phyloP scores from a whole-genome alignment of 1,140 invertebrate genomes.

The Meloidogyne hapla region DNA sequence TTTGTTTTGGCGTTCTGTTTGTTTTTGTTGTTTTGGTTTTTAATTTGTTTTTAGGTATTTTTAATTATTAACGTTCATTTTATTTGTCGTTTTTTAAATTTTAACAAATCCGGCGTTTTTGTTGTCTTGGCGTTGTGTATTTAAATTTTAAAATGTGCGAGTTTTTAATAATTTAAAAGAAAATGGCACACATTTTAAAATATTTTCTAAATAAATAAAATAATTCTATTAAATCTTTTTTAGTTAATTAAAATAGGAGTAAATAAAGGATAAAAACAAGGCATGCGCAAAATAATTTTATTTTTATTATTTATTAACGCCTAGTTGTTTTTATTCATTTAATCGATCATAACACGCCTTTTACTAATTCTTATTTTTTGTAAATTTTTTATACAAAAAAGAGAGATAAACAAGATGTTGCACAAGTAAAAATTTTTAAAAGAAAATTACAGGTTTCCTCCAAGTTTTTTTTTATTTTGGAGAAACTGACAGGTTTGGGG shows the following conservation, averaged over 20 bases:
- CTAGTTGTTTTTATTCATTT: neutral
- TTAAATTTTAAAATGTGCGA: too few species aligned
- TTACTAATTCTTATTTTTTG: neutral
- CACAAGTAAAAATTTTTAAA: neutral
- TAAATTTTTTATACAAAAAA: neutral
- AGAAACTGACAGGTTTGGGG: neutral
- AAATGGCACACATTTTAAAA: neutral
- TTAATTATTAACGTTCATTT: too few species aligned
- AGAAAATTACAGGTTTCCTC: neutral
- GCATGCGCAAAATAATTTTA: neutral
- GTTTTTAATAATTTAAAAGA: neutral
- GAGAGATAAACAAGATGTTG: slow-evolving; percentile 2
- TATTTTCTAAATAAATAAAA: neutral
- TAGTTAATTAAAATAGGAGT: neutral
- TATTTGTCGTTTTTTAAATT: too few species aligned
- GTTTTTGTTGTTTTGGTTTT: too few species aligned
- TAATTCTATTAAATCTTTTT: neutral
- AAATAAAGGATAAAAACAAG: neutral
- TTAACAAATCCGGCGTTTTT: too few species aligned
- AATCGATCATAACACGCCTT: neutral
- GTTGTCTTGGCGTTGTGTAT: too few species aligned
- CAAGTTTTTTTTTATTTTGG: too few species aligned
- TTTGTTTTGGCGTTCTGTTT: too few species aligned
- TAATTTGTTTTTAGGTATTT: too few species aligned
- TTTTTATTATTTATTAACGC: neutral